Percentiles rank a stretch among this genome's conserved stretches.
These are phyloP conservation scores for Volucella bombylans DNA, from an alignment of 2,888 invertebrate species.

Conservation along the genomic window DNA sequence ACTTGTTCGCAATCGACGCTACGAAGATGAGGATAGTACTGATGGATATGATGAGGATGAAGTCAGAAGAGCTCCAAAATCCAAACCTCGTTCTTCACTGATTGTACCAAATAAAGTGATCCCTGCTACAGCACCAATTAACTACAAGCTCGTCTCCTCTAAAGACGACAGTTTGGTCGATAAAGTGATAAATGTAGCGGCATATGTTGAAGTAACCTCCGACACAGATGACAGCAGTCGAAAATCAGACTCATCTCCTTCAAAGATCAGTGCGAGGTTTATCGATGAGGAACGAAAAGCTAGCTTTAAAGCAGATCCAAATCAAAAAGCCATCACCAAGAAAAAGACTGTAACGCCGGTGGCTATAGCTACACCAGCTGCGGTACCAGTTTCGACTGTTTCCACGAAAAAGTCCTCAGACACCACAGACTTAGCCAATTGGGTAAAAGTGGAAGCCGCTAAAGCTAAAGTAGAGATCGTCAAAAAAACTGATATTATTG, in stretches of 20 bases:
- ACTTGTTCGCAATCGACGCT: slow-evolving; percentile 85
- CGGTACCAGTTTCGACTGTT: slow-evolving; percentile 20
- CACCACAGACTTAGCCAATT: slow-evolving; percentile 78
- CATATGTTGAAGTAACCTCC: slow-evolving; percentile 82
- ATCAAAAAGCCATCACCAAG: slow-evolving; percentile 76
- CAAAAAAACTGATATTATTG: slow-evolving; percentile 75
- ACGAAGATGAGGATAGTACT: slow-evolving; percentile 84
- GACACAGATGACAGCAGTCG: slow-evolving; percentile 82
- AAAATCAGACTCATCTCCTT: slow-evolving; percentile 81
- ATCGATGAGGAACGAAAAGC: slow-evolving; percentile 82
- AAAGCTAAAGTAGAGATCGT: slow-evolving; percentile 75
- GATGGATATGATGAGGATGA: slow-evolving; percentile 82
- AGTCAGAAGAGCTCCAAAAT: slow-evolving; percentile 75
- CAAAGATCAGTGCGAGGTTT: slow-evolving; percentile 82
- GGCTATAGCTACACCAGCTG: slow-evolving; percentile 38
- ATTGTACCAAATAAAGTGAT: slow-evolving; percentile 75
- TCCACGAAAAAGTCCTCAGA: slow-evolving; percentile 60
- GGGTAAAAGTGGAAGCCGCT: slow-evolving; percentile 79
- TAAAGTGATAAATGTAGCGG: slow-evolving; percentile 82
- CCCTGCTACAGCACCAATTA: slow-evolving; percentile 78
- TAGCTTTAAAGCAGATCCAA: slow-evolving; percentile 81
- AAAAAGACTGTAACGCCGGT: slow-evolving; percentile 69
- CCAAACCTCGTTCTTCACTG: slow-evolving; percentile 79
- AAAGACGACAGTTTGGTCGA: slow-evolving; percentile 80
- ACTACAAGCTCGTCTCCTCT: slow-evolving; percentile 78